Conservation (phyloP, 2,113 vertebrate species). For the Saguinus imperator region DNA sequence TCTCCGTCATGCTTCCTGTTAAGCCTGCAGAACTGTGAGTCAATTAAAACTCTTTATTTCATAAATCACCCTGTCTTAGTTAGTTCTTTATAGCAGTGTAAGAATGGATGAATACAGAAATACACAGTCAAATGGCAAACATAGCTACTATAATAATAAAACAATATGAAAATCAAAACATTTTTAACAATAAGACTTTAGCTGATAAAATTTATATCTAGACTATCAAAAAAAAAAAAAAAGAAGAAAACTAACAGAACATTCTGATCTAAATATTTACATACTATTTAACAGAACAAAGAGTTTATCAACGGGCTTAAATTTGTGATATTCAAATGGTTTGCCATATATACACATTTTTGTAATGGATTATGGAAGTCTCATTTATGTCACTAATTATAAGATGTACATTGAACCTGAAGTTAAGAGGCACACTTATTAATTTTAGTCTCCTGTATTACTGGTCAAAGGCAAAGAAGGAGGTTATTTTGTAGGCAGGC, state of each 20-base stretch:
- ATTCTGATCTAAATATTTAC: background rate
- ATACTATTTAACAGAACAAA: background rate
- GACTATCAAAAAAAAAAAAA: background rate
- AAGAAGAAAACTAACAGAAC: background rate
- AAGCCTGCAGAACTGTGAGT: too few species aligned
- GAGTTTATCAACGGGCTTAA: background rate
- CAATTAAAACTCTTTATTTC: too few species aligned
- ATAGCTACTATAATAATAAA: background rate
- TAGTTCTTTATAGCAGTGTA: too few species aligned
- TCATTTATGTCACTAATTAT: background rate
- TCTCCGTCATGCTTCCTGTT: too few species aligned
- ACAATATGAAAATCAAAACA: background rate
- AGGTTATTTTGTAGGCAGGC: accelerated
- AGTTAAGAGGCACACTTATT: too few species aligned
- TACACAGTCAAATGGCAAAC: background rate
- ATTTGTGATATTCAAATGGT: background rate
- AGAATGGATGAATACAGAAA: too few species aligned
- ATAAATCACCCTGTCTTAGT: too few species aligned
- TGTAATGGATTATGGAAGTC: background rate
- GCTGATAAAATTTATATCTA: background rate
- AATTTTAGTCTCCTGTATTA: background rate
- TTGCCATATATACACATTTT: background rate
- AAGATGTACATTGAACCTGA: background rate
- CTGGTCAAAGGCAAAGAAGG: background rate
- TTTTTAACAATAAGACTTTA: background rate